Evolutionary conservation across 1,140 invertebrate species (phyloP).

Genomic region (Drosophila leontia): DNA sequence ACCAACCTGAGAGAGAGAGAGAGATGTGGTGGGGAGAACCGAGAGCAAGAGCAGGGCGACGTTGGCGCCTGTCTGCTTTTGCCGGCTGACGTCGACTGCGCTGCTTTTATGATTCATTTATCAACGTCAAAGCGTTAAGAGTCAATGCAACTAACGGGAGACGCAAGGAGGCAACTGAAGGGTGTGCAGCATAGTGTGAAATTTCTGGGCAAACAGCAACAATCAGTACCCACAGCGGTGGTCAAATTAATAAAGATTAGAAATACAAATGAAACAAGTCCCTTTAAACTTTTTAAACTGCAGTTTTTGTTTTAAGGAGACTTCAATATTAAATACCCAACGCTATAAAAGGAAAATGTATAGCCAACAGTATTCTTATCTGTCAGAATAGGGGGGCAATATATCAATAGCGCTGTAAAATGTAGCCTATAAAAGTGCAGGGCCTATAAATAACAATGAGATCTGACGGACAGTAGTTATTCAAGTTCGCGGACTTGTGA

Average conservation of each 20-base stretch:
- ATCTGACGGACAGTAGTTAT: neutral
- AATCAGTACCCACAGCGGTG: constrained; percentile 6
- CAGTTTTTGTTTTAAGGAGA: neutral
- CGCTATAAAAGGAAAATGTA: neutral
- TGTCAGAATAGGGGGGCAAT: neutral
- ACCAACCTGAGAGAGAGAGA: constrained; percentile 36
- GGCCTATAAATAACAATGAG: neutral
- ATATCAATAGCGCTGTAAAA: neutral
- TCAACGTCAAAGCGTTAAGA: constrained; percentile 73
- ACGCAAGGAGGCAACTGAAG: constrained; percentile 11
- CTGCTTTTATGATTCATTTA: constrained; percentile 81
- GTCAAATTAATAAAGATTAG: constrained; percentile 12
- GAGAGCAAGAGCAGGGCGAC: constrained; percentile 14
- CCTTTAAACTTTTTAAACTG: neutral
- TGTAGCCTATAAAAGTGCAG: neutral
- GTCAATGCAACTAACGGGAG: constrained; percentile 58
- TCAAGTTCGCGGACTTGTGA: neutral
- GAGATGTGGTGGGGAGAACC: constrained; percentile 17
- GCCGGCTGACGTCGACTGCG: constrained; percentile 54
- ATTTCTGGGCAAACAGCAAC: constrained; percentile 58
- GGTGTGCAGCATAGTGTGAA: constrained; percentile 52
- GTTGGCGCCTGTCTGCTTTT: constrained; percentile 58
- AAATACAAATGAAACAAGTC: neutral
- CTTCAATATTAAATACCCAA: neutral
- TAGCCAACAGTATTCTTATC: neutral